phyloP scores from a whole-genome alignment of 92 coral and sea anemone genomes.

The Pocillopora meandrina region DNA sequence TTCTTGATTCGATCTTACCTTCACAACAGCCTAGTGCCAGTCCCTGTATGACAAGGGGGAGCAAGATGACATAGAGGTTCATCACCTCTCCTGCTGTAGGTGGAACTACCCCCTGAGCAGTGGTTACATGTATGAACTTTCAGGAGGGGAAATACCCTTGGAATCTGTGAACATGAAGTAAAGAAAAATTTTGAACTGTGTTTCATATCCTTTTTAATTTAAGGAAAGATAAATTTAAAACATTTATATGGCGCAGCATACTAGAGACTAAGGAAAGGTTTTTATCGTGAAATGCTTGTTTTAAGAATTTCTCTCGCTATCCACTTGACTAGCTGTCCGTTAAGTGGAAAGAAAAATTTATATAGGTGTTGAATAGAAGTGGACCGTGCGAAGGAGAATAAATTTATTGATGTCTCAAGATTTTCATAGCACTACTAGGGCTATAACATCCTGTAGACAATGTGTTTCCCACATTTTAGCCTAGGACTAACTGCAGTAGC shows the following conservation, averaged over 20 bases:
- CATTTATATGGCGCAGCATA: too few species aligned
- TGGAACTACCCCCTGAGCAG: not conserved
- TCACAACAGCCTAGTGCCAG: slow-evolving; percentile 28
- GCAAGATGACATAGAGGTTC: slow-evolving; percentile 33
- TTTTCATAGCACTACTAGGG: not conserved
- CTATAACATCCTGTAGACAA: too few species aligned
- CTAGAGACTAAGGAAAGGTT: too few species aligned
- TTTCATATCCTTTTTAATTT: too few species aligned
- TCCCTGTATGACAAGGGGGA: slow-evolving; percentile 31
- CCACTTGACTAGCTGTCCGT: slow-evolving; percentile 14
- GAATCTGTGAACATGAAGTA: not conserved
- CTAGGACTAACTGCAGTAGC: too few species aligned
- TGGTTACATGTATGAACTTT: slow-evolving; percentile 5
- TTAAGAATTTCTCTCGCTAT: not conserved
- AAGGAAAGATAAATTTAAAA: too few species aligned
- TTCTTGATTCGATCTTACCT: not conserved
- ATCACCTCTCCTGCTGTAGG: slow-evolving; percentile 33
- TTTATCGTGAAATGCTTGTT: not conserved
- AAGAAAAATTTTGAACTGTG: not conserved
- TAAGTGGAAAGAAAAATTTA: slow-evolving; percentile 3
- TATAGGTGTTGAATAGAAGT: not conserved
- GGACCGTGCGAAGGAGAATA: not conserved
- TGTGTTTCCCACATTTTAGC: too few species aligned
- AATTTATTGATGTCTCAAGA: not conserved
- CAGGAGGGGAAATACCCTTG: not conserved